Evolutionary conservation across 2,888 invertebrate genomes (phyloP).

Genomic region (Tinea pellionella): DNA sequence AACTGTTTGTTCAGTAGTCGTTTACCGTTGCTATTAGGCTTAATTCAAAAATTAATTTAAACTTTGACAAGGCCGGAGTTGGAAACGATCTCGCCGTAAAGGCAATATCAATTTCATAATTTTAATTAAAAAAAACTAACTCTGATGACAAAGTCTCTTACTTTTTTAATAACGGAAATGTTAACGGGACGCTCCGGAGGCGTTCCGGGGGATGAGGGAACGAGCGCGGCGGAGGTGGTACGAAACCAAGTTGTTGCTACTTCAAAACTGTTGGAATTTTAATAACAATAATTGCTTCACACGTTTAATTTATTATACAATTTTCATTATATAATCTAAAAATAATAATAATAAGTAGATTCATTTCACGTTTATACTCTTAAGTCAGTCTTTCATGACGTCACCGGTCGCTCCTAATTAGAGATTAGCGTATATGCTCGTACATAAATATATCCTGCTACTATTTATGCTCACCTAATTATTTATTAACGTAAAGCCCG

Average conservation of each 20-base stretch:
- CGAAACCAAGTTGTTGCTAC: conserved; percentile 15
- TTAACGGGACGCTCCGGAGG: conserved; percentile 37
- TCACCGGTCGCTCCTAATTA: not conserved
- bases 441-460: conserved; percentile 5
- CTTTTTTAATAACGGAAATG: conserved; percentile 70
- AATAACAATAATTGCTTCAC: conserved; percentile 21
- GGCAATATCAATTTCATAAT: conserved; percentile 71
- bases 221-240: conserved; percentile 23
- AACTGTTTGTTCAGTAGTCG: conserved; percentile 63
- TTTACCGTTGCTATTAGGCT: conserved; percentile 64
- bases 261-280: conserved; percentile 27
- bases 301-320: not conserved
- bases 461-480: conserved; percentile 2
- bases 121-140: conserved; percentile 70
- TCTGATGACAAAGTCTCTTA: conserved; percentile 66
- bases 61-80: conserved; percentile 60
- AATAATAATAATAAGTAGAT: no score
- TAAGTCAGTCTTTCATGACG: not conserved
- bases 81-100: conserved; percentile 54
- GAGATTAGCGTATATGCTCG: not conserved
- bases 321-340: not conserved
- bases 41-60: conserved; percentile 70
- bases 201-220: conserved; percentile 28
- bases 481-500: conserved; percentile 52
- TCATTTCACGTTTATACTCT: not conserved